These are phyloP conservation scores for Spheniscus mendiculus DNA, from an alignment of 2,113 vertebrate species.

Conservation along the genomic window DNA sequence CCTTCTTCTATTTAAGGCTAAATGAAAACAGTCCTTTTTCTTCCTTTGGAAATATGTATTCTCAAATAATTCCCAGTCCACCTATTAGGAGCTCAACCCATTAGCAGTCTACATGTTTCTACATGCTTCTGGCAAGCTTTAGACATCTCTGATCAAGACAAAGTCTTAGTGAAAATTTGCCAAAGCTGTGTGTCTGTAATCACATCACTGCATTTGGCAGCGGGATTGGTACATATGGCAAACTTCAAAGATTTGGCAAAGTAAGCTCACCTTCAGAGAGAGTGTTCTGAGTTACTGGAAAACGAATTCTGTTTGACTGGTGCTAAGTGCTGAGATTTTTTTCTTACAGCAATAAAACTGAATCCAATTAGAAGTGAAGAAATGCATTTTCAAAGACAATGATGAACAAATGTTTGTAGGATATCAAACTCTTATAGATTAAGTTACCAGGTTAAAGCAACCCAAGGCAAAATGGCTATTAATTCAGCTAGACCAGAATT, in stretches of 20 bases:
- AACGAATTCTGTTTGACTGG: slow-evolving; percentile 38
- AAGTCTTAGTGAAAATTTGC: slow-evolving; percentile 58
- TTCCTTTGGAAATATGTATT: slow-evolving; percentile 12
- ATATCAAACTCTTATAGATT: background rate
- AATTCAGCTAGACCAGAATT: background rate
- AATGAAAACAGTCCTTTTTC: slow-evolving; percentile 9
- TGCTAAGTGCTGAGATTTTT: slow-evolving; percentile 6
- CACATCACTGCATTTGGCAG: slow-evolving; percentile 52
- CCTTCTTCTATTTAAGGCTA: background rate
- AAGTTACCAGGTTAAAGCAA: background rate
- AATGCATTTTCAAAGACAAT: slow-evolving; percentile 31
- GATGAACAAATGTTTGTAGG: background rate
- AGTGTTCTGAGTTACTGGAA: slow-evolving; percentile 28
- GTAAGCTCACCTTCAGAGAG: slow-evolving; percentile 52
- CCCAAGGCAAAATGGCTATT: background rate
- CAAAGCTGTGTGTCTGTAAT: slow-evolving; percentile 56
- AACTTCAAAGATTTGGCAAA: slow-evolving; percentile 60
- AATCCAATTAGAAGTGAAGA: slow-evolving; percentile 30
- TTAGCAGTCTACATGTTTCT: slow-evolving; percentile 37
- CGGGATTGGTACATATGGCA: background rate
- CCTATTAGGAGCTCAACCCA: slow-evolving; percentile 43
- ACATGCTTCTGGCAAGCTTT: slow-evolving; percentile 42
- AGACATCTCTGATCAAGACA: slow-evolving; percentile 52
- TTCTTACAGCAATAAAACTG: slow-evolving; percentile 20
- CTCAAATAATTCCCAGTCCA: slow-evolving; percentile 48